Evolutionary conservation across 2,888 invertebrate genomes (phyloP).

Genomic region (Ecliptopera silaceata): DNA sequence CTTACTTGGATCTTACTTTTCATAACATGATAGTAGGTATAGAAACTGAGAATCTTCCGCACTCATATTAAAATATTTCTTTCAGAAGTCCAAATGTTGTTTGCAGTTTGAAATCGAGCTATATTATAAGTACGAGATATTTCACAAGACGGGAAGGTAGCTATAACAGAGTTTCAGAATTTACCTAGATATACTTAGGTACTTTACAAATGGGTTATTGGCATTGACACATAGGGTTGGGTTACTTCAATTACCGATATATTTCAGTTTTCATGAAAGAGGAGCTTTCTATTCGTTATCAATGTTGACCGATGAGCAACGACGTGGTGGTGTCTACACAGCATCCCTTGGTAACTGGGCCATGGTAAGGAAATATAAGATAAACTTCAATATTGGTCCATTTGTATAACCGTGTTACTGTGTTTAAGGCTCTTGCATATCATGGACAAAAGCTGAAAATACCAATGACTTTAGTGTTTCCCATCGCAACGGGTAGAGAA

Average conservation of each 20-base stretch:
- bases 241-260: not conserved
- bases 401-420: not conserved
- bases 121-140: conserved; percentile 93
- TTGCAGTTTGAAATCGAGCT: conserved; percentile 88
- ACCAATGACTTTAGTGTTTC: conserved; percentile 92
- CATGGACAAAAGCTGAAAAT: conserved; percentile 86
- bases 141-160: conserved; percentile 94
- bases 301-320: conserved; percentile 87
- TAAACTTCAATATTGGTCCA: no score
- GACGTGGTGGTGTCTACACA: conserved; percentile 89
- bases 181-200: not conserved
- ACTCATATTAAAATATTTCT: conserved; percentile 17
- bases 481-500: conserved; percentile 90
- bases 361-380: conserved; percentile 60
- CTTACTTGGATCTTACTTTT: not conserved
- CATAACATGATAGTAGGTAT: no score
- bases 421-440: conserved; percentile 83
- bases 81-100: conserved; percentile 88
- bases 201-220: not conserved
- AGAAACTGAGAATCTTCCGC: not conserved
- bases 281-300: conserved; percentile 92
- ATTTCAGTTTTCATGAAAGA: conserved; percentile 91
- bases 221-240: no score
- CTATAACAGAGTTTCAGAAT: not conserved
- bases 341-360: conserved; percentile 97